phyloP scores from a whole-genome alignment of 2,797 vertebrate genomes.

The Amphiprion clarkii region DNA sequence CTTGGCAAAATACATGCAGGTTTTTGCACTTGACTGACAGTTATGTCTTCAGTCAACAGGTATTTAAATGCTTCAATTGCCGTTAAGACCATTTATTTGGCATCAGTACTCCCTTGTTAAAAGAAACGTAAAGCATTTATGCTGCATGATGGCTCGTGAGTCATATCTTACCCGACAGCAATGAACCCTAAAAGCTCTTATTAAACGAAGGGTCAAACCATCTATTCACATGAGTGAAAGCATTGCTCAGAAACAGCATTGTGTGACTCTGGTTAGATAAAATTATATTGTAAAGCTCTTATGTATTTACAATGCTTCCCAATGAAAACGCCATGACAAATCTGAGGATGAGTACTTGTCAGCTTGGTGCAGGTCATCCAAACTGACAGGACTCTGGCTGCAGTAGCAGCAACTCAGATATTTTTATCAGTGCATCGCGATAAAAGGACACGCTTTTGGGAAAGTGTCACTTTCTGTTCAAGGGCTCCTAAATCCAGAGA shows the following conservation, averaged over 20 bases:
- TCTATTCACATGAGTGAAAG: slow-evolving; percentile 39
- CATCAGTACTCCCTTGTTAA: slow-evolving; percentile 23
- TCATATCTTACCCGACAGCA: slow-evolving; percentile 44
- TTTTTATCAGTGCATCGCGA: slow-evolving; percentile 66
- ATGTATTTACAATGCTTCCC: slow-evolving; percentile 29
- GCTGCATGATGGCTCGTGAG: slow-evolving; percentile 42
- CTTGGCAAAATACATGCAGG: slow-evolving; percentile 5
- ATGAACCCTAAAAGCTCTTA: slow-evolving; percentile 41
- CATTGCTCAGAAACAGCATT: slow-evolving; percentile 24
- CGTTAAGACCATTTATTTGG: slow-evolving; percentile 29
- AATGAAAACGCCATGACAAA: slow-evolving; percentile 58
- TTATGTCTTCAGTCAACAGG: slow-evolving; percentile 17
- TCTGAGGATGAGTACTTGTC: slow-evolving; percentile 63
- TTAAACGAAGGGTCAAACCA: slow-evolving; percentile 46
- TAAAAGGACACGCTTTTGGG: slow-evolving; percentile 62
- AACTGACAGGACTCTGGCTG: slow-evolving; percentile 72
- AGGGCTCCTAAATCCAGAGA: slow-evolving; percentile 48
- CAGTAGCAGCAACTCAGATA: slow-evolving; percentile 58
- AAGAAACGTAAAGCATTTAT: slow-evolving; percentile 45
- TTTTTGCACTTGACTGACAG: slow-evolving; percentile 11
- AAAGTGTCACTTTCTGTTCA: slow-evolving; percentile 57
- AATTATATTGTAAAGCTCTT: slow-evolving; percentile 19
- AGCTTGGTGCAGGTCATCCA: slow-evolving; percentile 62
- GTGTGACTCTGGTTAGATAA: slow-evolving; percentile 14
- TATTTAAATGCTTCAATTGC: slow-evolving; percentile 31